phyloP scores from a whole-genome alignment of 2,888 invertebrate genomes.

The Amiota mariae region DNA sequence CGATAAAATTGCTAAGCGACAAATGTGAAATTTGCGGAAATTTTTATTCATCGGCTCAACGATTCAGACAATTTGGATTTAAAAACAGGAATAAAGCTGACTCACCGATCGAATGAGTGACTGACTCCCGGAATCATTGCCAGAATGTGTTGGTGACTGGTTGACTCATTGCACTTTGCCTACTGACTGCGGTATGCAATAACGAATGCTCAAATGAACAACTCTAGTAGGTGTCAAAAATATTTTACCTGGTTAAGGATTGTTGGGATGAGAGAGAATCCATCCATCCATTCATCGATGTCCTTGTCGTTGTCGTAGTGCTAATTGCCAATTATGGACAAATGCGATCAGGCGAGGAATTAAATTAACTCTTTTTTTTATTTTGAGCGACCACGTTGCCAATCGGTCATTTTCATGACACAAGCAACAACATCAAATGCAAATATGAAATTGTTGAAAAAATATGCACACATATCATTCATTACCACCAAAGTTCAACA shows the following conservation, averaged over 20 bases:
- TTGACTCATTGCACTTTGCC: neutral
- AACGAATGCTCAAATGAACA: constrained; percentile 31
- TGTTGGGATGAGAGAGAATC: constrained; percentile 29
- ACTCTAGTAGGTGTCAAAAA: constrained; percentile 11
- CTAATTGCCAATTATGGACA: constrained; percentile 71
- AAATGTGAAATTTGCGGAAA: constrained; percentile 42
- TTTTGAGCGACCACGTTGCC: constrained; percentile 51
- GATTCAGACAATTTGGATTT: constrained; percentile 49
- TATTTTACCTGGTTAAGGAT: constrained; percentile 39
- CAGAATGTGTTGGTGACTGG: too few relatives aligned
- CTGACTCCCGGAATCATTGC: too few relatives aligned
- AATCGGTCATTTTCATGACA: constrained; percentile 41
- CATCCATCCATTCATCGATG: constrained; percentile 18
- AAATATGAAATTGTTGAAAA: constrained; percentile 22
- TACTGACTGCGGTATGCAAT: neutral
- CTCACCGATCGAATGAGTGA: too few relatives aligned
- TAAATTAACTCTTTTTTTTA: constrained; percentile 68
- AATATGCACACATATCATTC: constrained; percentile 8
- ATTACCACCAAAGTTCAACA: neutral
- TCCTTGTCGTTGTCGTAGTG: constrained; percentile 58
- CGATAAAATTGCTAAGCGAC: neutral
- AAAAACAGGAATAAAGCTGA: constrained; percentile 13
- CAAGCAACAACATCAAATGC: constrained; percentile 45
- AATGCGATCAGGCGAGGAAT: constrained; percentile 70
- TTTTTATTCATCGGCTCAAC: constrained; percentile 48